Evolutionary conservation across 2,888 invertebrate genomes (phyloP), one percentile per base, ranked within the genome.

Genomic region (Diachrysia chrysitis): DNA sequence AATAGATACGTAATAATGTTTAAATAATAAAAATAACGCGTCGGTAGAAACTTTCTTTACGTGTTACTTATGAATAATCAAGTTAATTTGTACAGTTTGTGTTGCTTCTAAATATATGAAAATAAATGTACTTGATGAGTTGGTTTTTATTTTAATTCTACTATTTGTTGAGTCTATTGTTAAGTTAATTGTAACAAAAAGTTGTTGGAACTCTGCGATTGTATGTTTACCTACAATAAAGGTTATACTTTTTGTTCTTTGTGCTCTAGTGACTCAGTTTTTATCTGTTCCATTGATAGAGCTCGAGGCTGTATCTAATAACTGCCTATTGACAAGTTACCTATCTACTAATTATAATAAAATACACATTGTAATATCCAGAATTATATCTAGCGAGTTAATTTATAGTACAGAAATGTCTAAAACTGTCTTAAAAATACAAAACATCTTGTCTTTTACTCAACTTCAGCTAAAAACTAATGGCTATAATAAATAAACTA

Each of bases 41-140:
- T 12, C 17, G 29, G 14, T 35, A 37, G 23, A 37, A 37, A 53
- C 9, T 59, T 59, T 74, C 58, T 70, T 64, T 56, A 57, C 35
- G 74, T 69, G 58, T 65, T 74, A 65, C 65, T 64, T 74, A 69
- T 61, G 51, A 55, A 21, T 55, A n/a, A 23, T 56, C 58, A 61
- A 58, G 71, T 62, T 55, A 59, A 61, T 46, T 25, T 70, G 75
- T 74, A 60, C 35, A 58, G 58, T 46, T 63, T 21, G 35, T 66
- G 32, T 21, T 63, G 3, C 16, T 51, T 61, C 3, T 16, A 53
- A 51, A 51, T 74, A 55, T 42, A 58, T 63, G 60, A 25, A 0
- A 73, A 63, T 73, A 71, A 75, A 73, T 55, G 17, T 0, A 46
- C 37, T 17, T 32, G 16, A 2, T 10, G 53, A 61, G n/a, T 9